A percentile compares a stretch with the other conserved stretches of the same genome.
These are phyloP conservation scores for Apolygus lucorum DNA, from an alignment of 1,140 invertebrate species.

Conservation along the genomic window DNA sequence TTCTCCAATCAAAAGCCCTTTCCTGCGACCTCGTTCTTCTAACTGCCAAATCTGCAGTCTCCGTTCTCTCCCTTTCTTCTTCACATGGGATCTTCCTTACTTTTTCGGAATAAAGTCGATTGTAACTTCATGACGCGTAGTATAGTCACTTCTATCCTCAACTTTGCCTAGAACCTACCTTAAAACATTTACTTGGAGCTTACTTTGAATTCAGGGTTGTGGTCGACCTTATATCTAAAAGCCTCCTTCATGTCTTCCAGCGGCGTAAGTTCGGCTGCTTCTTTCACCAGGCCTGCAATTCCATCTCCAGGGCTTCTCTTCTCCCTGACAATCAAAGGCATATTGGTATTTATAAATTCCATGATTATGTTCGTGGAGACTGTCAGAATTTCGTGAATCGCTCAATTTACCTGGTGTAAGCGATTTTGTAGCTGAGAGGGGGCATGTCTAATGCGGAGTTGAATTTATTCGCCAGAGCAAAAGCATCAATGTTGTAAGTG, in stretches of 20 bases:
- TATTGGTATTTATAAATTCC: conserved; percentile 1
- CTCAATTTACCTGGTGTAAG: neutral
- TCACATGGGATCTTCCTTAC: no score
- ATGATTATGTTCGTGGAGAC: neutral
- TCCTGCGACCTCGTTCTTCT: no score
- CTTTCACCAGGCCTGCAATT: conserved; percentile 22
- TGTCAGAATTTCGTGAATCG: no score
- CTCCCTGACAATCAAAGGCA: conserved; percentile 6
- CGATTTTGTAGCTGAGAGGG: neutral
- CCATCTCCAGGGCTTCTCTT: conserved; percentile 27
- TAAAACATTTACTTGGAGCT: no score
- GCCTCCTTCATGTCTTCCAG: conserved; percentile 27
- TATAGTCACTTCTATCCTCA: no score
- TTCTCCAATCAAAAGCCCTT: no score
- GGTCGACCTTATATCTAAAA: conserved; percentile 27
- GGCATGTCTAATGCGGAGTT: conserved; percentile 15
- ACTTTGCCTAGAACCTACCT: no score
- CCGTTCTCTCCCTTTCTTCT: no score
- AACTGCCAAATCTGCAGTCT: no score
- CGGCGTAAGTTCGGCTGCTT: conserved; percentile 24
- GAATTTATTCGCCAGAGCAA: conserved; percentile 18
- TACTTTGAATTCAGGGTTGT: conserved; percentile 28
- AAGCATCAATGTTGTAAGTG: conserved; percentile 15
- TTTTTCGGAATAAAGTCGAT: no score
- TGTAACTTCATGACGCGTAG: no score